Evolutionary conservation across 2,888 invertebrate genomes (phyloP), one percentile per base, ranked within the genome.

Genomic region (Alloplasta piceator): DNA sequence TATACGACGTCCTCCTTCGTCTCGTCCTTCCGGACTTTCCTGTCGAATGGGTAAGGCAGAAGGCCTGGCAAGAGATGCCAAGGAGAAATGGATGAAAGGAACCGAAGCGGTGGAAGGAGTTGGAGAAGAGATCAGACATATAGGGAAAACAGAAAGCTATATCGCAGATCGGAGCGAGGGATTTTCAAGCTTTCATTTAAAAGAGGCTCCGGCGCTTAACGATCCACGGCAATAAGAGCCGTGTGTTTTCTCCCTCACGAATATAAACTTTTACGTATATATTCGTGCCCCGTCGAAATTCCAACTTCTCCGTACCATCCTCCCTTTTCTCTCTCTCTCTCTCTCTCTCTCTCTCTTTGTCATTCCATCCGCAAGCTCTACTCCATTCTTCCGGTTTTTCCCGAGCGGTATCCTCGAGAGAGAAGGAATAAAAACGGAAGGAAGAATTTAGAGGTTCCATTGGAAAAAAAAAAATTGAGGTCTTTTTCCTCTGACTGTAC

Each of bases 1-100:
- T 80, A 80, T 76, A 41, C 76, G 56, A 68, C 61, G 76, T 72
- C 76, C 72, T 72, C 67, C 72, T 46, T 56, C 46, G 46, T 39
- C 26, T 6, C 55, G 36, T 48, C 56, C 67, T 68, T 60, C 52
- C 43, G 6, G 43, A 73, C 55, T 74, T 5, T 64, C 9, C 56
- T 72, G 36, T 55, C 78, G 68, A 74, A 61, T 41, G 52, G 46
- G n/a, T 56, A 38, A 61, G 36, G 55, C 26, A 26, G 66, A 48
- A 46, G 14, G 38, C 71, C 52, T 12, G 26, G 36, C 41, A 63
- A 55, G 67, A 41, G 48, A 67, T 58, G 60, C 60, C 66, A 48
- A 48, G 77, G 16, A 12, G 48, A 64, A 26, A 39, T 14, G 9
- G 55, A 72, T 72, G 14, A 66, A 52, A 58, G 46, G 38, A 26